These are phyloP conservation scores for rat (Rattus norvegicus) DNA, from an alignment of 2,113 vertebrate species.

Conservation along the genomic window DNA sequence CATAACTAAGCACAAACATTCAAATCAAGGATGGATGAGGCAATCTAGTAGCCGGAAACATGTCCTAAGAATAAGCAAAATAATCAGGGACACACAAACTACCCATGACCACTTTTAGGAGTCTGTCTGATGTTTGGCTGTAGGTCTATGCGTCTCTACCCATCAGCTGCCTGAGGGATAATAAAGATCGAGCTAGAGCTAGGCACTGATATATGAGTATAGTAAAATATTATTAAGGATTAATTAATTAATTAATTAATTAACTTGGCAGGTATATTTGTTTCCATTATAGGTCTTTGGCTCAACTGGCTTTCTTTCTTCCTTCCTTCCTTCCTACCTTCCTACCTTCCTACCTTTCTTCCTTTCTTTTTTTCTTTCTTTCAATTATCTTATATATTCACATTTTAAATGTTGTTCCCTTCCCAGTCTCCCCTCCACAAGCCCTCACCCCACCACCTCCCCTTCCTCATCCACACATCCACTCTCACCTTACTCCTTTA, in stretches of 20 bases:
- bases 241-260: background rate
- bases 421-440: no score
- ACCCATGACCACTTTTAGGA: background rate
- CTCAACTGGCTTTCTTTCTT: background rate
- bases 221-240: background rate
- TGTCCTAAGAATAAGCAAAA: background rate
- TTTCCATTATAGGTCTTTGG: background rate
- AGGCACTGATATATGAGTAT: background rate
- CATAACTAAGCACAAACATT: background rate
- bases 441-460: no score
- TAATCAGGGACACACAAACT: background rate
- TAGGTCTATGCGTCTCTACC: background rate
- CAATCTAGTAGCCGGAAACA: background rate
- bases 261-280: background rate
- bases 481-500: no score
- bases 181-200: background rate
- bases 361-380: no score
- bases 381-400: no score
- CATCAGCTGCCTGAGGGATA: background rate
- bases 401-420: no score
- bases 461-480: no score
- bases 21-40: background rate
- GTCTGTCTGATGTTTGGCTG: background rate
- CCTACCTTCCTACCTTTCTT: no score
- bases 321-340: no score